Conservation (phyloP, 2,888 invertebrate genomes). For the Phoronis australis region DNA sequence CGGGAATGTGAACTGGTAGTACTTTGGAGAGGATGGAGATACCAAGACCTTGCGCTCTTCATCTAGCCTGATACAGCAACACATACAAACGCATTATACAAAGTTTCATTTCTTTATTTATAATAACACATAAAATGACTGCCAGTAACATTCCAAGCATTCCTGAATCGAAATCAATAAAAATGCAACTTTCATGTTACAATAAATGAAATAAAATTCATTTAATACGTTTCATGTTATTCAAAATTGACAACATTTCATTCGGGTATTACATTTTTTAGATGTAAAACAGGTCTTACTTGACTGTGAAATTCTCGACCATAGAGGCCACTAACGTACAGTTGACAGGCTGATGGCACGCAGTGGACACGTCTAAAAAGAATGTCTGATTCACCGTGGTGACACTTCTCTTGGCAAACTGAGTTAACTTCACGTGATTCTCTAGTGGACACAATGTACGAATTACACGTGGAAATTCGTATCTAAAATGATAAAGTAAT, state of each 20-base stretch:
- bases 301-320: constrained; percentile 60
- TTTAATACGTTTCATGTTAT: no score
- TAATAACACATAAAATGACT: not conserved
- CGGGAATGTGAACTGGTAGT: constrained; percentile 61
- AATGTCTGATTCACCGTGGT: constrained; percentile 40
- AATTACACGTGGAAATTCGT: constrained; percentile 32
- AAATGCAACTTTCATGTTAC: no score
- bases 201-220: no score
- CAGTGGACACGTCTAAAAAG: constrained; percentile 66
- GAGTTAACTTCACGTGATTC: no score
- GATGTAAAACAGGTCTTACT: constrained; percentile 10
- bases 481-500: no score
- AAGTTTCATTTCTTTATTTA: not conserved
- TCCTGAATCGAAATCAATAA: no score
- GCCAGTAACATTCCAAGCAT: no score
- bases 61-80: constrained; percentile 19
- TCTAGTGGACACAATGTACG: constrained; percentile 49
- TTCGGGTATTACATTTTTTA: not conserved
- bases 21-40: constrained; percentile 61
- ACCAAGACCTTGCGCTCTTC: constrained; percentile 33
- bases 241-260: not conserved
- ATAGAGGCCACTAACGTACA: constrained; percentile 61
- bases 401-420: constrained; percentile 8
- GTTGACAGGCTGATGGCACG: constrained; percentile 59
- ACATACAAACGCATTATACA: not conserved